phyloP scores from a whole-genome alignment of 2,888 invertebrate genomes.

The Catocala fraxini region DNA sequence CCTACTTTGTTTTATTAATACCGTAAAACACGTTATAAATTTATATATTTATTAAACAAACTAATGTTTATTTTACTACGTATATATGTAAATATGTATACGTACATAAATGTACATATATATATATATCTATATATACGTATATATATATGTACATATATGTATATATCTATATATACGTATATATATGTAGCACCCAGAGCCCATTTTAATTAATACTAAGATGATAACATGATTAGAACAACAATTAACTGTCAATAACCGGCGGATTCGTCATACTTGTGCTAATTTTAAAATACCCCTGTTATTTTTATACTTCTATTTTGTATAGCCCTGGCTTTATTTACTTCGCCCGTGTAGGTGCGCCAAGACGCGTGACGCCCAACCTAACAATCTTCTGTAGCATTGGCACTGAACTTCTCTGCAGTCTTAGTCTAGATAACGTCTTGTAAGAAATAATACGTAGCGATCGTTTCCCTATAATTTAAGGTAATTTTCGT shows the following conservation, averaged over 20 bases:
- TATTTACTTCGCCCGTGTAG: constrained; percentile 76
- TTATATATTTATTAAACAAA: too few relatives aligned
- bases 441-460: constrained; percentile 73
- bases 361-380: constrained; percentile 85
- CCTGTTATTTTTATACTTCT: constrained; percentile 75
- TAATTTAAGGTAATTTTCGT: constrained; percentile 5
- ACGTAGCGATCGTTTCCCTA: constrained; percentile 39
- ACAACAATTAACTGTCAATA: constrained; percentile 54
- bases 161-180: too few relatives aligned
- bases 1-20: too few relatives aligned
- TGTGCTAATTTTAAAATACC: constrained; percentile 63
- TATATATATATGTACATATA: too few relatives aligned
- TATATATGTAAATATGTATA: too few relatives aligned
- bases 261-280: constrained; percentile 50
- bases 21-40: too few relatives aligned
- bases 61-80: too few relatives aligned
- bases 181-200: too few relatives aligned
- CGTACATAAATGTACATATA: too few relatives aligned
- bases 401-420: constrained; percentile 85
- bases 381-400: constrained; percentile 73
- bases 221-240: constrained; percentile 5
- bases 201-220: not conserved
- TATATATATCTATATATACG: too few relatives aligned
- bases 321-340: constrained; percentile 79
- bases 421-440: constrained; percentile 80